Evolutionary conservation across 1,140 invertebrate genomes (phyloP), one percentile per base, ranked within the genome.

Genomic region (Nephila pilipes): DNA sequence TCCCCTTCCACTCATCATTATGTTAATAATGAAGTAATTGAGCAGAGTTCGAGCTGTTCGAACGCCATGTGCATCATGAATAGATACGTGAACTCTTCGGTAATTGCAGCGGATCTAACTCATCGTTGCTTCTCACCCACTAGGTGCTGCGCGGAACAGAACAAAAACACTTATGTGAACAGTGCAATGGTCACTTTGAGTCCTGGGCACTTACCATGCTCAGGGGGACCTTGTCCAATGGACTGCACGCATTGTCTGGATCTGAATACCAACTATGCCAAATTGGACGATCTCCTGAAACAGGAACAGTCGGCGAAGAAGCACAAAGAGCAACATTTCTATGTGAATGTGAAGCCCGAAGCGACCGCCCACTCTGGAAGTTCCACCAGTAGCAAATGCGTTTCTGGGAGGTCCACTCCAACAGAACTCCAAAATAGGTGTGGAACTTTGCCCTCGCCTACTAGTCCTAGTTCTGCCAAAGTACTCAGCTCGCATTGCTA

Each of bases 261-360:
- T 63, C 95, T 95, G 89, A 94, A 96, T 95, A 94, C 94, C 94
- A 95, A 95, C 94, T 96, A 96, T 94, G 96, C 96, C 36, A 96
- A 96, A 93, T 94, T 96, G 25, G 96, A 96, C 94, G 95, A 94
- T 90, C 90, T 95, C 29, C 83, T 95, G 25, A 94, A 94, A 55
- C 94, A 95, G 54, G 94, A 94, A 91, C 94, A 95, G 20, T 87
- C 94, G 25, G 94, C 91, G 2, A 94, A 94, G 36, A 90, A 95
- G 10, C 96, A 94, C 36, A 91, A 91, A 63, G 89, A 91, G 54
- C 81, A 94, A 89, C 96, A 96, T 94, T 96, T 96, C 94, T 97
- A 97, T 94, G 97, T 97, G 1, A 97, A 97, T 95, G 95, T 97
- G 80, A 96, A 97, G 94, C 95, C 96, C 0, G 96, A 96, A 91